Evolutionary conservation across 2,888 invertebrate genomes (phyloP).

Genomic region (Stenotaenia linearis): DNA sequence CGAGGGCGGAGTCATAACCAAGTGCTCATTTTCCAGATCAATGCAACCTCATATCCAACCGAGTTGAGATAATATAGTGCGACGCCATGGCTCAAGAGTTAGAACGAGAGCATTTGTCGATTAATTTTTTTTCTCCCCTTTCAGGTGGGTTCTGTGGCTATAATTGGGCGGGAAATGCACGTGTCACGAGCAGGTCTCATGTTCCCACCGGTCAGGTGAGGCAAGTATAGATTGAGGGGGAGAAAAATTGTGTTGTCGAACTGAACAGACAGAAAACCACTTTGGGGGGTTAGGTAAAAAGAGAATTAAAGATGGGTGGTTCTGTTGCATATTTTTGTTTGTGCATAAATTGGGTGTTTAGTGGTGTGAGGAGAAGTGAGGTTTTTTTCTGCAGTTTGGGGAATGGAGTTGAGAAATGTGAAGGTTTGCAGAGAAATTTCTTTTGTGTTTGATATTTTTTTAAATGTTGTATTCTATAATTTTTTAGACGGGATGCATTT

Average conservation of each 20-base stretch:
- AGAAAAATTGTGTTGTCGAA: slow-evolving; percentile 13
- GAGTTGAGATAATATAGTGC: slow-evolving; percentile 12
- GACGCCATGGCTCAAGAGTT: slow-evolving; percentile 14
- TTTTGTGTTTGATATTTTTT: too few species aligned
- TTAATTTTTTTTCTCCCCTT: slow-evolving; percentile 6
- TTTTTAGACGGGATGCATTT: too few species aligned
- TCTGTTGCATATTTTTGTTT: not conserved
- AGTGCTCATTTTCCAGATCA: slow-evolving; percentile 26
- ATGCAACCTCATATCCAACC: not conserved
- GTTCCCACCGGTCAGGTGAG: slow-evolving; percentile 26
- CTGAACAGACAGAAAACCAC: not conserved
- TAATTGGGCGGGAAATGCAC: slow-evolving; percentile 23
- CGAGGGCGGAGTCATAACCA: not conserved
- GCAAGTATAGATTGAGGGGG: slow-evolving; percentile 14
- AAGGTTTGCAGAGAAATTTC: too few species aligned
- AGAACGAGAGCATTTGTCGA: slow-evolving; percentile 24
- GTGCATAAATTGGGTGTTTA: too few species aligned
- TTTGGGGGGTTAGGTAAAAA: not conserved
- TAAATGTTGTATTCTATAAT: too few species aligned
- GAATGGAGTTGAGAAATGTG: too few species aligned
- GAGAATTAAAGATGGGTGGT: not conserved
- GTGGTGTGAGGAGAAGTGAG: too few species aligned
- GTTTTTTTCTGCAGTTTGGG: too few species aligned
- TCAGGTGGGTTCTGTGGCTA: not conserved
- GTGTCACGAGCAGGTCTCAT: slow-evolving; percentile 26